phyloP scores from a whole-genome alignment of 2,113 vertebrate genomes.

The Leptodactylus fuscus region DNA sequence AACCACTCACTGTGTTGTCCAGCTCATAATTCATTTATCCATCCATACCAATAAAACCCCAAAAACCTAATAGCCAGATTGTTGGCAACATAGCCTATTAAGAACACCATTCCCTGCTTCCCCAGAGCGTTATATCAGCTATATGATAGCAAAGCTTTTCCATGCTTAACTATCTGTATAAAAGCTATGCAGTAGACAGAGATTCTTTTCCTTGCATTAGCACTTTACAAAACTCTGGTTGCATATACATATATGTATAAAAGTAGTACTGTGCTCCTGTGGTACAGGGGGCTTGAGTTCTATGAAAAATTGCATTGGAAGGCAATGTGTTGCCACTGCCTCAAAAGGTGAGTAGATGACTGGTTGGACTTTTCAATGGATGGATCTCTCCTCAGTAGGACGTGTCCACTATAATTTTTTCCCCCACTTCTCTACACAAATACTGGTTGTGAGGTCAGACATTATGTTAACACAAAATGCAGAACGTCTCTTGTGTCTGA shows the following conservation, averaged over 20 bases:
- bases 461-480: conserved; percentile 20
- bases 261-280: neutral
- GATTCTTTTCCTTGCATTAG: neutral
- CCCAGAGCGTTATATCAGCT: neutral
- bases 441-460: conserved; percentile 49
- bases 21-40: too few relatives aligned
- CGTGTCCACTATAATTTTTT: neutral
- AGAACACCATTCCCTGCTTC: neutral
- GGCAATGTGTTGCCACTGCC: neutral
- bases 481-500: conserved; percentile 3
- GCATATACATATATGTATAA: neutral
- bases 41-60: too few relatives aligned
- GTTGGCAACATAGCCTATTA: neutral
- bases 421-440: neutral
- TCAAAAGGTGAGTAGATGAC: neutral
- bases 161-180: conserved; percentile 10
- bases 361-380: neutral
- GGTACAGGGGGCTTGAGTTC: neutral
- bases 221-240: neutral
- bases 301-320: conserved; percentile 9
- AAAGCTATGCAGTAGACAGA: conserved; percentile 39
- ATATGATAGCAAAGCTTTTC: conserved; percentile 1
- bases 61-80: neutral
- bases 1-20: too few relatives aligned
- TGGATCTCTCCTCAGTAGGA: neutral